Evolutionary conservation across 1,140 invertebrate genomes (phyloP), one percentile per base, ranked within the genome.

Genomic region (Bombus superbus): DNA sequence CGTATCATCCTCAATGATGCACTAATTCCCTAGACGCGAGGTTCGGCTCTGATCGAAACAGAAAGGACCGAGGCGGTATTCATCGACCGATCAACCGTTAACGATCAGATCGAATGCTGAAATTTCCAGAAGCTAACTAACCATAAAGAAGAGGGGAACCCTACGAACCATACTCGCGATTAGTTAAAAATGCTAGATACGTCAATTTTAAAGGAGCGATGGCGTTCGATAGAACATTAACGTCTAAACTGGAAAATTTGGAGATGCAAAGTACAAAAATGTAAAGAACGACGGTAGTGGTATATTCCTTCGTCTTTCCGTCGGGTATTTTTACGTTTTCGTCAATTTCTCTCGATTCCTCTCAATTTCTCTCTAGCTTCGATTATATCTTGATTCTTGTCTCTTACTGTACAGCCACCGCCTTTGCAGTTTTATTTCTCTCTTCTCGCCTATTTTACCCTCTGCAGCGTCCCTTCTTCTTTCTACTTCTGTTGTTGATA

Each of bases 61-160:
- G 62, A 66, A 66, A 66, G n/a, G n/a, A 66, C n/a, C 13, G 2
- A 66, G 62, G 13, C 15, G 32, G 62, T 66, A 32, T 32, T 15
- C 62, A 66, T 32, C 62, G 62, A 66, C n/a, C 62, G n/a, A 66
- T 66, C 62, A 66, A 32, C 62, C 62, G n/a, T 66, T 32, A 66
- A 66, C 62, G 13, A 66, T 66, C 13, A n/a, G 11, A 66, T 66
- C n/a, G 15, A 66, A 32, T 32, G n/a, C n/a, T 66, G n/a, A 3
- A n/a, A 32, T 66, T 66, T 32, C n/a, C 10, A 66, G n/a, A 32
- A 32, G 13, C 6, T 32, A 66, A 66, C n/a, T 66, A 18, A 66
- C n/a, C n/a, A 6, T 66, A 18, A 66, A 66, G 15, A 32, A 18
- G 62, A 8, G n/a, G n/a, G n/a, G 18, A 32, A 18, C 15, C 13